Base-by-base conservation (phyloP, 1,140 invertebrate species). In the Yoshiicerus persimilis region DNA sequence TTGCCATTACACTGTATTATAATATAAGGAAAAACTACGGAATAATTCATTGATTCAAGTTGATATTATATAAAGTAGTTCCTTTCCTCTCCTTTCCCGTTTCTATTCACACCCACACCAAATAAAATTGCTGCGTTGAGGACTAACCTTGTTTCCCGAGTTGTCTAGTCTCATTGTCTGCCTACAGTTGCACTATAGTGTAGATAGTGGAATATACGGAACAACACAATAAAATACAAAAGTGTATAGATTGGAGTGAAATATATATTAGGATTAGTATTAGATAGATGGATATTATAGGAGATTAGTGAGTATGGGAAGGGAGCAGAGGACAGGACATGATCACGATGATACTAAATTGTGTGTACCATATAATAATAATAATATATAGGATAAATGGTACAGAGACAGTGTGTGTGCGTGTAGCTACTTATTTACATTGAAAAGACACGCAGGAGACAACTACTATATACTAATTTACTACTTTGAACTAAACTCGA, bases 31-130 rank as follows among this genome's bases (percentile, higher is more conserved):
- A 13, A 70, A 16, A 27, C 66, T 70, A 30, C 25, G 25, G 30
- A 70, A 70, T 70, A 32, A 23, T 80, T 13, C 75, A 80, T 36
- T 80, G 75, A 80, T 80, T 80, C 75, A 80, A 80, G 75, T 80
- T 80, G 75, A 80, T 80, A 56, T 56, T 56, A 32, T 80, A 80
- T 80, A 32, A 80, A 80, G 75, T n/a, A 70, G 3, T 25, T 70
- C n/a, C 75, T 36, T 38, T 77, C 20, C 70, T 36, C 16, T 80
- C 62, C 25, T 66, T 9, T 13, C 75, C 32, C 32, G 75, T 80
- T 34, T 80, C 75, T 80, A 80, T 34, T 80, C 66, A 70, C 66
- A 80, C 34, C 34, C 75, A 80, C 75, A 32, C 75, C 75, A 80
- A 23, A 80, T 16, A 32, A 34, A 80, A 38, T n/a, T 38, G 30